Conservation (phyloP, 2,113 vertebrate genomes). For the Dipodomys stephensi region DNA sequence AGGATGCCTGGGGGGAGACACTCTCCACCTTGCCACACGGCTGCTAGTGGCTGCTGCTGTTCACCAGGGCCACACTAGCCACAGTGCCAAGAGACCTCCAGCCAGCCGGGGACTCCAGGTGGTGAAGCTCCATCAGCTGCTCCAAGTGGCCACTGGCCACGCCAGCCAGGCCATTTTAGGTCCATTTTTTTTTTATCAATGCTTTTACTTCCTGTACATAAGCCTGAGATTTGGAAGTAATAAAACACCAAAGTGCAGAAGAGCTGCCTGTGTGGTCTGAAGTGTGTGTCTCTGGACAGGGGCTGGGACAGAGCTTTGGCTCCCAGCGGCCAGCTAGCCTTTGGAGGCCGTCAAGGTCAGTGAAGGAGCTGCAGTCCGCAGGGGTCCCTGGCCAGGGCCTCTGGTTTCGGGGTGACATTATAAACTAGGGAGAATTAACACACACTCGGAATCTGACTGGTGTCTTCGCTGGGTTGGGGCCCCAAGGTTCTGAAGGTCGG, state of each 20-base stretch:
- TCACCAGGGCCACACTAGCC: background rate
- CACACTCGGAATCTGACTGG: background rate
- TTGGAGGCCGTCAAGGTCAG: background rate
- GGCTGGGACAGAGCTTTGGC: background rate
- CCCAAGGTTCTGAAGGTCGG: background rate
- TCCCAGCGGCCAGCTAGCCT: background rate
- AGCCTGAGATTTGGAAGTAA: conserved; percentile 65
- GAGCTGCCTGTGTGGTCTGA: background rate
- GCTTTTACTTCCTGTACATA: conserved; percentile 53
- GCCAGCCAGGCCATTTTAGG: background rate
- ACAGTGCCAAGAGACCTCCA: background rate
- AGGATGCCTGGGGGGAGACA: background rate
- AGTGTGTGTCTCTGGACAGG: background rate
- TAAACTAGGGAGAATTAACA: background rate
- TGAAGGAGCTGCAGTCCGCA: background rate
- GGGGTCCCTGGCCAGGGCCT: background rate
- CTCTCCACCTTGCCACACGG: background rate
- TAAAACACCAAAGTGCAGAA: conserved; percentile 67
- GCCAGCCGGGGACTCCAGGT: background rate
- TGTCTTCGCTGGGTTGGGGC: background rate
- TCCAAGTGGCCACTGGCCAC: background rate
- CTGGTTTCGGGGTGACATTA: background rate
- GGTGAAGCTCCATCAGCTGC: background rate
- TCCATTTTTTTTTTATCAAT: conserved; percentile 30
- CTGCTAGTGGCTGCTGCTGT: background rate